Base-by-base conservation (phyloP, 2,888 invertebrate species). In the Drosophila rubida region DNA sequence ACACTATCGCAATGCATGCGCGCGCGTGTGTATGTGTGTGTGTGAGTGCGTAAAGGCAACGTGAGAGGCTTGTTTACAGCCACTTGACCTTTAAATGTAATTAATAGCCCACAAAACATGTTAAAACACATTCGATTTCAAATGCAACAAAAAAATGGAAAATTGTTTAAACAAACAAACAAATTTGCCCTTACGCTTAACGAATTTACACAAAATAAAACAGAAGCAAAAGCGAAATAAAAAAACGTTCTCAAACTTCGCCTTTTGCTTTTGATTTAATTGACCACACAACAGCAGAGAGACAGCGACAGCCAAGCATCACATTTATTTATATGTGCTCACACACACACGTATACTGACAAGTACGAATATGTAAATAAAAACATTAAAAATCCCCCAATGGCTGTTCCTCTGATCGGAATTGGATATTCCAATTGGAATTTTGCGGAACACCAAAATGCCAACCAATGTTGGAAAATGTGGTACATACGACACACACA, bases 41-140 rank as follows among this genome's bases (percentile, higher is more conserved):
- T 42, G 25, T 57, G 48, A 51, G 58, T 73, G 74, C 74, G 74
- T 71, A 70, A 60, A 70, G 59, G 70, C 70, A 71, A 63, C 73
- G 79, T 80, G 73, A 71, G 67, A 71, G 61, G 82, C 80, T 78
- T 81, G 69, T 66, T 78, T 69, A 83, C 64, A 71, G 60, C 68
- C 87, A 80, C 87, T 87, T 82, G 82, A 82, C 87, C 82, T 82
- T 82, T 87, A 82, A 82, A 78, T 78, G 78, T 84, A 82, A 84
- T 82, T 86, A 84, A 82, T 78, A 75, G 78, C 70, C 72, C 70
- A 69, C 69, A 78, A 80, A 75, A 78, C 72, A 77, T 83, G 67
- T 80, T 69, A 80, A 86, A 57, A 53, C 49, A 42, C 32, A 32
- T 32, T 41, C 16, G 23, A 41, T 41, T 49, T 53, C 4, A 41